Evolutionary conservation across 2,797 vertebrate species (phyloP).

Genomic region (Hypotaenidia okinawae): DNA sequence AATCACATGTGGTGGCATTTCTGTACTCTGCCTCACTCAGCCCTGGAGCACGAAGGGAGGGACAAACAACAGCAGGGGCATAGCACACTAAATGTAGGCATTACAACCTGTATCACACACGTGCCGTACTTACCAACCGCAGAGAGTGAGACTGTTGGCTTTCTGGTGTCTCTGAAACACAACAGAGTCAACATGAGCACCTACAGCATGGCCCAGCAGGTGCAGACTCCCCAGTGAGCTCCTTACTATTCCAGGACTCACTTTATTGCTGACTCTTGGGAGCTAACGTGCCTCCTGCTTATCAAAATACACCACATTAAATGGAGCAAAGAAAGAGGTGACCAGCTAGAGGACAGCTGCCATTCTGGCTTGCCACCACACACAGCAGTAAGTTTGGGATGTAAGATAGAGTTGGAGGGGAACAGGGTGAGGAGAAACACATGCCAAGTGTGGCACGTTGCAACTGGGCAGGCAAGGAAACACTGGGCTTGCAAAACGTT

Average conservation of each 20-base stretch:
- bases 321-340: not conserved
- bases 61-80: not conserved
- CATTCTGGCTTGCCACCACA: not conserved
- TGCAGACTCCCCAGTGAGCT: not conserved
- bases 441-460: not conserved
- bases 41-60: not conserved
- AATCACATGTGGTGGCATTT: not conserved
- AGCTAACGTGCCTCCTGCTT: not conserved
- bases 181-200: not conserved
- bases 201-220: not conserved
- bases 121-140: slow-evolving; percentile 88
- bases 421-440: not conserved
- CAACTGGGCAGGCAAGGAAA: not conserved
- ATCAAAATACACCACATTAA: not conserved
- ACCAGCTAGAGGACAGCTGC: not conserved
- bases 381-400: not conserved
- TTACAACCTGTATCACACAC: not conserved
- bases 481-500: not conserved
- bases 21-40: not conserved
- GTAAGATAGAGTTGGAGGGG: not conserved
- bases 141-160: slow-evolving; percentile 89
- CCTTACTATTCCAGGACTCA: not conserved
- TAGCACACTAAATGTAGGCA: not conserved
- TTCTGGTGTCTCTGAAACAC: slow-evolving; percentile 90
- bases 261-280: not conserved